These are phyloP conservation scores for Sycophila texana DNA, from an alignment of 2,888 invertebrate species.

Conservation along the genomic window DNA sequence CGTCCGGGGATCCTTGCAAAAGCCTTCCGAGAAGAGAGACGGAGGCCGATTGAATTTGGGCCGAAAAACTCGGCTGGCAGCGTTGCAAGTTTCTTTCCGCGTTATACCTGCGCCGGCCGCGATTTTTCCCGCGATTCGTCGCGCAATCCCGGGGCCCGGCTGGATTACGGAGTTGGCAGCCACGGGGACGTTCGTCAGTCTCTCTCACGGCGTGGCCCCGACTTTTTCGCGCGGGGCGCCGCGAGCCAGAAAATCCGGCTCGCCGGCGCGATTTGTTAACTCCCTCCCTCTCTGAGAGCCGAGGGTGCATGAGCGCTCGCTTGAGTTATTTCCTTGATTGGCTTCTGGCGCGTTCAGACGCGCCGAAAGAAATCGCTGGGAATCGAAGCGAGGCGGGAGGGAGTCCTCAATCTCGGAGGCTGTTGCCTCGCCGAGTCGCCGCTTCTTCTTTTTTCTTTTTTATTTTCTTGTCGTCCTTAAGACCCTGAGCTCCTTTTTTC, in stretches of 20 bases:
- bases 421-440: constrained; percentile 1
- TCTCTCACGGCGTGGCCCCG: too few species aligned
- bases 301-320: constrained; percentile 25
- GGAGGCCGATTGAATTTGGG: too few species aligned
- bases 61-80: too few species aligned
- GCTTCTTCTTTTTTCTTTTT: constrained; percentile 27
- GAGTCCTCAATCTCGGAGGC: constrained; percentile 48
- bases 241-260: constrained; percentile 26
- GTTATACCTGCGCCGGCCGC: too few species aligned
- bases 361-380: constrained; percentile 28
- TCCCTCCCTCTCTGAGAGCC: neutral
- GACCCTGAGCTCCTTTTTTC: constrained; percentile 44
- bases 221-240: neutral
- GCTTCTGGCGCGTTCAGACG: constrained; percentile 45
- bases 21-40: too few species aligned
- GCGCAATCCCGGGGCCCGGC: too few species aligned
- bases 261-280: constrained; percentile 34
- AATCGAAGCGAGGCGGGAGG: constrained; percentile 9
- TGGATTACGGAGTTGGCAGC: constrained; percentile 19
- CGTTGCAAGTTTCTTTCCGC: too few species aligned
- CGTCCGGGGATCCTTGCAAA: too few species aligned
- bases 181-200: neutral
- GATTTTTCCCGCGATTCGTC: too few species aligned
- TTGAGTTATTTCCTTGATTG: constrained; percentile 57
- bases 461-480: constrained; percentile 32